Evolutionary conservation across 1,140 invertebrate species (phyloP), one percentile per base, ranked within the genome.

Genomic region (Tenebrio molitor): DNA sequence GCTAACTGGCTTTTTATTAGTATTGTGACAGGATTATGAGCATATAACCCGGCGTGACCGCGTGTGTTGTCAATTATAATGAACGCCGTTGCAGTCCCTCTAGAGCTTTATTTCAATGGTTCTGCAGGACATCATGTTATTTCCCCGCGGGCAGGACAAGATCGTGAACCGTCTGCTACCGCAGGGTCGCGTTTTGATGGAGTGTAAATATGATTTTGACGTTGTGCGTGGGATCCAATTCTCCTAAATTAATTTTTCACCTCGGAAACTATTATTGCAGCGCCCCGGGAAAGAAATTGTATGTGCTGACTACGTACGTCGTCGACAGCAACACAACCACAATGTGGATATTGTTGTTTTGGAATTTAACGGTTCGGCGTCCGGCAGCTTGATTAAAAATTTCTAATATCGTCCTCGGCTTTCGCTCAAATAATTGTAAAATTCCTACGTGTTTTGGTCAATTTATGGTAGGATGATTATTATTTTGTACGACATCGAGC

Each of bases 81-180:
- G 44, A 68, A 76, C 74, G 68, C 73, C 46, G 29, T 12, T 64
- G 46, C 63, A 71, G 50, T 76, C 76, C 76, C 76, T 39, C 19
- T 33, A 33, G 74, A 70, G 72, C 74, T 74, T 71, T 77, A 76
- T 71, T 77, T 77, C 74, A 71, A 74, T 77, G 74, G 67, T 79
- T 75, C 73, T 73, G 74, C 77, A 74, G 77, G 77, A 79, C 76
- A 77, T 79, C 76, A 77, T 75, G 76, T 77, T 77, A 79, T 79
- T 79, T 79, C 77, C 77, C 77, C 71, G 69, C 39, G 75, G 77
- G 62, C 67, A 25, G 44, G 65, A 58, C 69, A 65, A 70, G 50
- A 58, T 58, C 70, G 69, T 69, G 73, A 69, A 69, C 63, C 44
- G 36, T 58, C 50, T 58, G 50, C 50, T 58, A 58, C 50, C 50